phyloP scores from a whole-genome alignment of 2,888 invertebrate genomes.

The Sinohyriopsis cumingii region DNA sequence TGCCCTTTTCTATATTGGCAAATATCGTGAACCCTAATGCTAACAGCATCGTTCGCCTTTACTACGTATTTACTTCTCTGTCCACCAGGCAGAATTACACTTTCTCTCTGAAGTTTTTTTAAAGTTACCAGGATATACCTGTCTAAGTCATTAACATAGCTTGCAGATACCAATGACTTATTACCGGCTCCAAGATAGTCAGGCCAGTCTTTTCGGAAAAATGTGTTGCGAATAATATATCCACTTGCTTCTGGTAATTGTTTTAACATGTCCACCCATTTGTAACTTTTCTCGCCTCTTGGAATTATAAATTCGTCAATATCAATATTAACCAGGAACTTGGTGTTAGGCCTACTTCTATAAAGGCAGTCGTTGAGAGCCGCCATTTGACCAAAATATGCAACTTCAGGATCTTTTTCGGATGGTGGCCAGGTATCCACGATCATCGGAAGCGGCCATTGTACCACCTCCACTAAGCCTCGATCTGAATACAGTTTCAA shows the following conservation, averaged over 20 bases:
- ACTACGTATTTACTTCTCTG: conserved; percentile 54
- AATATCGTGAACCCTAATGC: conserved; percentile 52
- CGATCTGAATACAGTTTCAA: conserved; percentile 47
- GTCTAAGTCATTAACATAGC: not conserved
- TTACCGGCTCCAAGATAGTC: conserved; percentile 14
- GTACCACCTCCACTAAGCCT: conserved; percentile 54
- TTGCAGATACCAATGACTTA: conserved; percentile 11
- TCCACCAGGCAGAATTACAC: conserved; percentile 22
- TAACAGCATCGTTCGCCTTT: conserved; percentile 36
- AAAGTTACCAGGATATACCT: conserved; percentile 49
- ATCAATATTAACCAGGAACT: conserved; percentile 63
- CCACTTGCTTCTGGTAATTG: conserved; percentile 5
- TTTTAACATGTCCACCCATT: conserved; percentile 46
- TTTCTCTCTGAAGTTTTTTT: conserved; percentile 43
- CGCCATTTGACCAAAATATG: conserved; percentile 68
- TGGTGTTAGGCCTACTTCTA: conserved; percentile 46
- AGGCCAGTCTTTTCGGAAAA: conserved; percentile 58
- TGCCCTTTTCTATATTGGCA: conserved; percentile 21
- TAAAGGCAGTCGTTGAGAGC: conserved; percentile 69
- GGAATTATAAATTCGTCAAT: conserved; percentile 70
- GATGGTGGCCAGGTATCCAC: conserved; percentile 39
- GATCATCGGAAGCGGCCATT: conserved; percentile 61
- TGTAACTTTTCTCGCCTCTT: conserved; percentile 17
- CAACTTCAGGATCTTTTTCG: conserved; percentile 43
- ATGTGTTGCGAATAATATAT: conserved; percentile 44